Percentiles rank a stretch among this genome's conserved stretches.
These are phyloP conservation scores for Myopa testacea DNA, from an alignment of 2,888 invertebrate species.

Conservation along the genomic window DNA sequence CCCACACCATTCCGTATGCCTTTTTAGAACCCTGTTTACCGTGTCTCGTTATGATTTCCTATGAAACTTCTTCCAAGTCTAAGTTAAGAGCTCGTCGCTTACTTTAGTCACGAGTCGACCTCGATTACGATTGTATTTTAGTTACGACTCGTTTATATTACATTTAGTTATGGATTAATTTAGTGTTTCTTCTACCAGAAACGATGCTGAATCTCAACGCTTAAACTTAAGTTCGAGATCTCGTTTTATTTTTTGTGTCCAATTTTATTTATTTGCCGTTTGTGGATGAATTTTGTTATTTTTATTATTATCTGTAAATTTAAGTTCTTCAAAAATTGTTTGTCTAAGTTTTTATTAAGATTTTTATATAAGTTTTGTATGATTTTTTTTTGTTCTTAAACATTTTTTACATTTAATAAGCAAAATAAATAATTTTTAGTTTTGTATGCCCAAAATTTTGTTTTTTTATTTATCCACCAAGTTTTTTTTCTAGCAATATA, in stretches of 20 bases:
- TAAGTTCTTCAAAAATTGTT: background rate
- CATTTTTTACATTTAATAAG: background rate
- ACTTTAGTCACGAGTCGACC: conserved; percentile 26
- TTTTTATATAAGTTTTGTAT: background rate
- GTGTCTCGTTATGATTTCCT: conserved; percentile 33
- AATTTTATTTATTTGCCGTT: no score
- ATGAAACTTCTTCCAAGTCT: background rate
- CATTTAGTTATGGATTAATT: background rate
- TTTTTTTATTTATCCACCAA: background rate
- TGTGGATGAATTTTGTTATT: no score
- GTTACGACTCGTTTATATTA: conserved; percentile 8
- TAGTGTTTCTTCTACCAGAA: no score
- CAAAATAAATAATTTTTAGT: background rate
- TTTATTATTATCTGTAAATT: no score
- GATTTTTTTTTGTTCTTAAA: no score
- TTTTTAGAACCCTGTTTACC: conserved; percentile 57
- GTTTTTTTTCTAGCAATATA: background rate
- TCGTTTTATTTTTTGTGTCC: no score
- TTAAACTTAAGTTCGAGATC: no score
- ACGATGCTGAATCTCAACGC: no score
- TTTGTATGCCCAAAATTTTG: conserved; percentile 33
- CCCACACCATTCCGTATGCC: conserved; percentile 70
- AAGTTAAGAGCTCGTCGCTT: background rate
- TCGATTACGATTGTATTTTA: conserved; percentile 3
- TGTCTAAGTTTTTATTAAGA: background rate